phyloP scores from a whole-genome alignment of 2,888 invertebrate genomes.

The Corythucha ciliata region DNA sequence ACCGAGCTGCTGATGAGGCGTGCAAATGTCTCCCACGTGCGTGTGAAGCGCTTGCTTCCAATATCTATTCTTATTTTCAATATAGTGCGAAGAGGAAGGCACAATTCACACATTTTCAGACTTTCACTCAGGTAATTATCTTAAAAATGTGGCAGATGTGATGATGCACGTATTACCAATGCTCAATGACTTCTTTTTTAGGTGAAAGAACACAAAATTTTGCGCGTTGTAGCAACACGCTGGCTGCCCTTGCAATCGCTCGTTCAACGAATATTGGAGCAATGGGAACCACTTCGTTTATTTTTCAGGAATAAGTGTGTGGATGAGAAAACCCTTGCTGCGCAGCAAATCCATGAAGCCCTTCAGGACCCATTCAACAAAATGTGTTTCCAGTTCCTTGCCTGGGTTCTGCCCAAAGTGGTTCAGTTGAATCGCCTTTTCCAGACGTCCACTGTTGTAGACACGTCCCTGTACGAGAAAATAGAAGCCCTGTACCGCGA shows the following conservation, averaged over 20 bases:
- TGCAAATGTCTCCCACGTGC: slow-evolving; percentile 32
- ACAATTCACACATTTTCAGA: slow-evolving; percentile 34
- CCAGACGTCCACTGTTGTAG: neutral
- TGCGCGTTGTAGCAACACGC: slow-evolving; percentile 36
- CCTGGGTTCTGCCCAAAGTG: neutral
- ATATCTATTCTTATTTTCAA: neutral
- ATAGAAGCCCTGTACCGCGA: neutral
- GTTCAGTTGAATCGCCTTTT: neutral
- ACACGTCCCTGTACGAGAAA: neutral
- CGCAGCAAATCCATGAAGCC: neutral
- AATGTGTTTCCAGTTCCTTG: neutral
- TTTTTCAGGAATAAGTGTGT: neutral
- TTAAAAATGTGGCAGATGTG: too few relatives aligned
- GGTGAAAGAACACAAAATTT: slow-evolving; percentile 33
- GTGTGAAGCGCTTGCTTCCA: neutral
- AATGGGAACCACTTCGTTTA: slow-evolving; percentile 28
- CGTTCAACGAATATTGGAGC: slow-evolving; percentile 21
- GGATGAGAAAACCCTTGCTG: too few relatives aligned
- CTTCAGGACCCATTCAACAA: neutral
- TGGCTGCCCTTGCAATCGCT: slow-evolving; percentile 32
- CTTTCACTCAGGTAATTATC: slow-evolving; percentile 32
- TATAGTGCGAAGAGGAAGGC: neutral
- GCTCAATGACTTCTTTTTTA: too few relatives aligned
- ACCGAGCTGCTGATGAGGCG: slow-evolving; percentile 12
- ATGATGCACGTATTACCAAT: too few relatives aligned